Percentiles rank a stretch among this genome's conserved stretches.
phyloP scores from a whole-genome alignment of 2,113 vertebrate species.

The Tamias sibiricus region DNA sequence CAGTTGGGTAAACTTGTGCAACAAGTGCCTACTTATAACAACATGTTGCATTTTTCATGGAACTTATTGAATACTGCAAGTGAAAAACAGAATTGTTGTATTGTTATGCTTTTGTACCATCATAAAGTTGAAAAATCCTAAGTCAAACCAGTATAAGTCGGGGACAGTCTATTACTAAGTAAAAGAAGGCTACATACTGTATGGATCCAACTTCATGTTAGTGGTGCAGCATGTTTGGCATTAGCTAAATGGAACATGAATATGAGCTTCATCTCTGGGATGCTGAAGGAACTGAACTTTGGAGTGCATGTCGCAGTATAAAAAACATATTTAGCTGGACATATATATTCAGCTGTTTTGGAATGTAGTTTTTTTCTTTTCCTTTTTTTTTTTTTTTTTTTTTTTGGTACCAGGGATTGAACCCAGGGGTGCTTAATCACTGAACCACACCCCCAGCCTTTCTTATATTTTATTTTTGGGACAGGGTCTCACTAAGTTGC shows the following conservation, averaged over 20 bases:
- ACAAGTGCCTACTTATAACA: not conserved
- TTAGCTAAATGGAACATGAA: slow-evolving; percentile 85
- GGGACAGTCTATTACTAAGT: not conserved
- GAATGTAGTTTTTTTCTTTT: too few species aligned
- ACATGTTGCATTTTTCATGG: not conserved
- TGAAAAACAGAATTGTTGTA: not conserved
- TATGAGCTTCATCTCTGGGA: slow-evolving; percentile 86
- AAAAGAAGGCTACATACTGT: not conserved
- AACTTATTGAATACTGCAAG: not conserved
- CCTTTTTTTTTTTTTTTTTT: too few species aligned
- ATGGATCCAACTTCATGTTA: not conserved
- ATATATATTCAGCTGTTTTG: not conserved
- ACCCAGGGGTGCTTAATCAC: too few species aligned
- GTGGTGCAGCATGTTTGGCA: slow-evolving; percentile 83
- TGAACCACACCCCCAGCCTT: too few species aligned
- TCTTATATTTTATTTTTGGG: too few species aligned
- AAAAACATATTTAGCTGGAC: too few species aligned
- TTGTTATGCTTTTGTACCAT: not conserved
- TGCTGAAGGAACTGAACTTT: slow-evolving; percentile 88
- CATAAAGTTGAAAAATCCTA: not conserved
- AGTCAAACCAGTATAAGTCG: not conserved
- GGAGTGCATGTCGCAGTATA: slow-evolving; percentile 11
- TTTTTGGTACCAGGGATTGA: too few species aligned
- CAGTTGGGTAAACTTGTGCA: not conserved
- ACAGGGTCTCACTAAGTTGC: too few species aligned